These are phyloP conservation scores for Chrysomela aeneicollis DNA, from an alignment of 2,888 invertebrate genomes.

Conservation along the genomic window DNA sequence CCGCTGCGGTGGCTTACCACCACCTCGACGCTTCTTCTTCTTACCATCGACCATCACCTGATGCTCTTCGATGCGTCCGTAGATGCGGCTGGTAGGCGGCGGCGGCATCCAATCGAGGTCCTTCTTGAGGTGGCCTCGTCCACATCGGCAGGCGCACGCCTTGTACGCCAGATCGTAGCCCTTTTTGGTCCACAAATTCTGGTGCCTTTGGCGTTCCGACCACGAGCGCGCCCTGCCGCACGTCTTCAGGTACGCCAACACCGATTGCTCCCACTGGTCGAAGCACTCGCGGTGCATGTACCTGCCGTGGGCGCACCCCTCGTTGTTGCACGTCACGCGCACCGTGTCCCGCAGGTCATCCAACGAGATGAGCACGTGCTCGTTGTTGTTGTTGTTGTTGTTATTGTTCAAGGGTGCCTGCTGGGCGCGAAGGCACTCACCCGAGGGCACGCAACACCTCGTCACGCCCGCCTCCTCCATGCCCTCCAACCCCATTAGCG, in stretches of 20 bases:
- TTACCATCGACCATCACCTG: slow-evolving; percentile 64
- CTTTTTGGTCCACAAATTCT: slow-evolving; percentile 97
- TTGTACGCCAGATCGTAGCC: slow-evolving; percentile 96
- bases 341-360: slow-evolving; percentile 83
- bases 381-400: slow-evolving; percentile 61
- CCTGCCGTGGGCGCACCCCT: slow-evolving; percentile 84
- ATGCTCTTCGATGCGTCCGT: slow-evolving; percentile 65
- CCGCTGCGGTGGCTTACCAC: too few relatives aligned
- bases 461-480: slow-evolving; percentile 59
- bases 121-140: slow-evolving; percentile 91
- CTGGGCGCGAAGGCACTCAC: slow-evolving; percentile 78
- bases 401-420: slow-evolving; percentile 51
- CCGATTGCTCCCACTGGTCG: slow-evolving; percentile 91
- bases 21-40: slow-evolving; percentile 69
- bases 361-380: slow-evolving; percentile 66
- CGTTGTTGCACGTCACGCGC: slow-evolving; percentile 94
- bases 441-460: slow-evolving; percentile 83
- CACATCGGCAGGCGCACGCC: slow-evolving; percentile 93
- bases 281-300: slow-evolving; percentile 98
- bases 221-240: slow-evolving; percentile 92
- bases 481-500: slow-evolving; percentile 56
- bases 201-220: slow-evolving; percentile 93
- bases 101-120: slow-evolving; percentile 92
- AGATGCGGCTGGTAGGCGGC: slow-evolving; percentile 64
- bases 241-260: slow-evolving; percentile 87